Base-by-base conservation (phyloP, 2,797 vertebrate species). In the Clarias fuscus region DNA sequence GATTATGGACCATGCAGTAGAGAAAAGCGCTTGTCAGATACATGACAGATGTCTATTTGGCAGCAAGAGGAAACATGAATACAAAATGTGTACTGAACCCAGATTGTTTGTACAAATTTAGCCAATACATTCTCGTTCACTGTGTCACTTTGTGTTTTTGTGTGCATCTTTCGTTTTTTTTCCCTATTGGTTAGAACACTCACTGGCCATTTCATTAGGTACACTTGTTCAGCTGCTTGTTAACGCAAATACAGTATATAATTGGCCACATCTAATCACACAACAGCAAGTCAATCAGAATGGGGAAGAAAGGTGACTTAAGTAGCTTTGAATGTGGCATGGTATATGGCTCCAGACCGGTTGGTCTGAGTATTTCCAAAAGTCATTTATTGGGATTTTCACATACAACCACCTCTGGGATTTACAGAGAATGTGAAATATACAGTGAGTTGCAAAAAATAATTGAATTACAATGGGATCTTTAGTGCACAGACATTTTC, bases 1-100 rank as follows among this genome's bases (percentile, higher is more conserved):
- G 56, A 79, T 79, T 79, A 62, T 62, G 58, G 11, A 40, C 58
- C 22, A 1, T 79, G 77, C 59, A 67, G 20, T 59, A 37, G 37
- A 59, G 30, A 76, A 83, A 85, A 67, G 24, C 56, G 79, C 72
- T 82, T 86, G 71, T 82, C 65, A 70, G 73, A 79, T 33, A 82
- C 43, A 79, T 71, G 70, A 84, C 58, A 81, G 68, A 73, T 83
- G 73, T 13, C 58, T 64, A 81, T 40, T 62, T 79, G 77, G 33
- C 20, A 62, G 58, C 30, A 62, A 79, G 59, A 62, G 71, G 48
- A 67, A 88, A 77, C 64, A 58, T 20, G 48, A 43, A 33, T 27
- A 61, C 30, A 18, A 53, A 48, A 75, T 62, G n/a, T 70, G 6
- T 24, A 15, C 37, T 53, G 72, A 24, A 61, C 37, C 71, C 30